Evolutionary conservation across 2,888 invertebrate genomes (phyloP).

Genomic region (Andrena haemorrhoa): DNA sequence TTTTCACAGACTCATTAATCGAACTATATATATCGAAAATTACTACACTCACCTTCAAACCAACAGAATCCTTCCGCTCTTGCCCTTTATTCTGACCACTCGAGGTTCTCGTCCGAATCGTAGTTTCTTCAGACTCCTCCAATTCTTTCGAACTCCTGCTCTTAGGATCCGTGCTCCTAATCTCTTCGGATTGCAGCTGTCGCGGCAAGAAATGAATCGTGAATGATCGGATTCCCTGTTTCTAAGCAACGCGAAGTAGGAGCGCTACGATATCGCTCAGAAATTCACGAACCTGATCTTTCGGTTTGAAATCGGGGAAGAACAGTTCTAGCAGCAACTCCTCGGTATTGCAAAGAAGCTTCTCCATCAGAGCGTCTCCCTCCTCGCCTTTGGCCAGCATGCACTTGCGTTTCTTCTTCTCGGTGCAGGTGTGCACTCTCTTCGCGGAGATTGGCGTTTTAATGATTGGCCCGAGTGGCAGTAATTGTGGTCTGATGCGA

Average conservation of each 20-base stretch:
- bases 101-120: constrained; percentile 32
- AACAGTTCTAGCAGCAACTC: constrained; percentile 79
- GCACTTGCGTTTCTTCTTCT: constrained; percentile 71
- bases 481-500: constrained; percentile 72
- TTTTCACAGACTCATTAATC: not conserved
- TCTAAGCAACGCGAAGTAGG: not conserved
- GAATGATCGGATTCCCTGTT: not conserved
- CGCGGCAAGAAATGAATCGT: not conserved
- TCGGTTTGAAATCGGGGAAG: constrained; percentile 68
- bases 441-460: constrained; percentile 73
- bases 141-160: not conserved
- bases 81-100: constrained; percentile 25
- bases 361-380: constrained; percentile 67
- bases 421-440: constrained; percentile 65
- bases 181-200: constrained; percentile 21
- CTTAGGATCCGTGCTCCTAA: constrained; percentile 21
- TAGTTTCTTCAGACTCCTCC: constrained; percentile 20
- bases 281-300: constrained; percentile 48
- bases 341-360: constrained; percentile 75
- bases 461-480: constrained; percentile 81
- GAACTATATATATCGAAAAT: not conserved
- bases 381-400: constrained; percentile 60
- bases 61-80: constrained; percentile 56
- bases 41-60: constrained; percentile 70
- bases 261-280: not conserved